A percentile compares a stretch with the other conserved stretches of the same genome.
Evolutionary conservation across 1,140 invertebrate species (phyloP).

Genomic region (Matsumurasca onukii): DNA sequence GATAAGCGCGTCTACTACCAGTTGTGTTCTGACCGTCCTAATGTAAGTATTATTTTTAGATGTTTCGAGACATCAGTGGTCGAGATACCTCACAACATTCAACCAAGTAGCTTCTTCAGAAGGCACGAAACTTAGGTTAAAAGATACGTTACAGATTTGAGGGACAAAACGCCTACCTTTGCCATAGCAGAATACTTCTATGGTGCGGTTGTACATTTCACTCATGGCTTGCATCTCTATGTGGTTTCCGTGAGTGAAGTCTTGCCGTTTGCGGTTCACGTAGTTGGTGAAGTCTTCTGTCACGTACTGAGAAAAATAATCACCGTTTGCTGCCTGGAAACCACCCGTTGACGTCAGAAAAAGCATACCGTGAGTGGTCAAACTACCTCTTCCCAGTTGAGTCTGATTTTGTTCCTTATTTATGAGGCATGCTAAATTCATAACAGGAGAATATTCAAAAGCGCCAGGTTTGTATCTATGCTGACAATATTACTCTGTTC

Average conservation of each 20-base stretch:
- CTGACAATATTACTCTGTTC: no score
- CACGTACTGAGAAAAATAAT: slow-evolving; percentile 92
- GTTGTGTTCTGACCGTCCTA: no score
- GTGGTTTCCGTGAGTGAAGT: slow-evolving; percentile 89
- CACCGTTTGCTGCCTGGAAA: slow-evolving; percentile 73
- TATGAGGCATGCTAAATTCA: slow-evolving; percentile 18
- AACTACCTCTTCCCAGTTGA: neutral
- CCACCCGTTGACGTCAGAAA: no score
- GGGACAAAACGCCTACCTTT: slow-evolving; percentile 56
- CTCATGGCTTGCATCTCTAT: slow-evolving; percentile 93
- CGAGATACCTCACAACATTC: no score
- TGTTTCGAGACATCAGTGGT: no score
- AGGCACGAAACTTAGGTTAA: no score
- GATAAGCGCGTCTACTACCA: no score
- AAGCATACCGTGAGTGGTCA: no score
- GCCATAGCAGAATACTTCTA: slow-evolving; percentile 90
- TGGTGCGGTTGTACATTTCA: slow-evolving; percentile 90
- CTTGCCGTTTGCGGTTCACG: slow-evolving; percentile 73
- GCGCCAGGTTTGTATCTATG: no score
- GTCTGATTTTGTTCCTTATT: neutral
- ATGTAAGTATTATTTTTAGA: no score
- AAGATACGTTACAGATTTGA: neutral
- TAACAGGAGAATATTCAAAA: neutral
- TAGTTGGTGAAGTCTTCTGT: slow-evolving; percentile 91
- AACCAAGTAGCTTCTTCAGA: no score